Evolutionary conservation across 1,140 invertebrate genomes (phyloP), one percentile per base, ranked within the genome.

Genomic region (Dendroctonus ponderosae): DNA sequence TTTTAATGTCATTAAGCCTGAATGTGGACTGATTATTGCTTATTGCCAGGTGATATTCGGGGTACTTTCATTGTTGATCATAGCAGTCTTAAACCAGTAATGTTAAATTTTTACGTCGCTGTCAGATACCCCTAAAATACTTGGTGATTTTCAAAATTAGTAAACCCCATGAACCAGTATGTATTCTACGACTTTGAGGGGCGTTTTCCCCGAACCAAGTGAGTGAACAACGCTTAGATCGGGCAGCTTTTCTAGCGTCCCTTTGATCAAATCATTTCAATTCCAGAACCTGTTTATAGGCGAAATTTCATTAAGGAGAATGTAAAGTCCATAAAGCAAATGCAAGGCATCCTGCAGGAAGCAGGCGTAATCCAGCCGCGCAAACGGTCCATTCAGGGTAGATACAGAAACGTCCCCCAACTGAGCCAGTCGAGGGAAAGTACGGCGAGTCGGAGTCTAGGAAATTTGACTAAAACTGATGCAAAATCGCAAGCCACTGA

Each of bases 271-370:
- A 8, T 60, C 7, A 9, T 44, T 48, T 70, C 38, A 58, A 56
- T 66, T 67, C 56, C 75, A 83, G 83, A 82, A 77, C 82, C 81
- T 71, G 79, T 80, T 66, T 79, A 81, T 72, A 81, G 80, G 75
- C 80, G 80, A 72, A 84, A 84, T 73, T 84, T 83, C 67, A 83
- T 84, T 54, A 82, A 77, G 73, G 83, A 84, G 78, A 84, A 84
- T 64, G 81, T 84, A 74, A 81, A 79, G 70, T 81, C 82, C 54
- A 76, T 84, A 39, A 83, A 83, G 71, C 79, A 78, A 61, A 81
- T 84, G 62, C 82, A 83, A 68, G 79, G 79, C 42, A 78, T 82
- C 60, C 76, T 81, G 0, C 80, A 80, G 70, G 77, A 80, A 43
- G 73, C 77, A n/a, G 79, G 79, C 51, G 62, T 62, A 12, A 52